These are phyloP conservation scores for Gryllus bimaculatus DNA, from an alignment of 1,140 invertebrate species.

Conservation along the genomic window DNA sequence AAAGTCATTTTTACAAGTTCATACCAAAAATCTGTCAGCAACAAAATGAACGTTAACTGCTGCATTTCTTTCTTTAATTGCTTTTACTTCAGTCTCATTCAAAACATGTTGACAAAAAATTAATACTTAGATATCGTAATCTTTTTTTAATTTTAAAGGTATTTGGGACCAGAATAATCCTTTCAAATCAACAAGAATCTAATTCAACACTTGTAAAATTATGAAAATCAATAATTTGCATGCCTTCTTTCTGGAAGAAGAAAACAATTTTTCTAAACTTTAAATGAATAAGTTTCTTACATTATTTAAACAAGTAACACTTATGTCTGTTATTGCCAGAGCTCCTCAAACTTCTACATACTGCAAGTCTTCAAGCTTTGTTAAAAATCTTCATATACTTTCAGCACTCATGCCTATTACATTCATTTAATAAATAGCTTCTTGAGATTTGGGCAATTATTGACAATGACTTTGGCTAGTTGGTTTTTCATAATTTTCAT, in stretches of 20 bases:
- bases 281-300: background rate
- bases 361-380: background rate
- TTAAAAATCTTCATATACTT: background rate
- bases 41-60: background rate
- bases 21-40: background rate
- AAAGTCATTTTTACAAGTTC: background rate
- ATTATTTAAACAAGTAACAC: background rate
- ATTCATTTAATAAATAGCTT: background rate
- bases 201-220: background rate
- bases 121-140: background rate
- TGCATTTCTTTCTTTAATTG: background rate
- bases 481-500: background rate
- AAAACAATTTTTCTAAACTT: background rate
- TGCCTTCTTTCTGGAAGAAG: background rate
- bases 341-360: background rate
- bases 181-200: background rate
- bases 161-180: background rate
- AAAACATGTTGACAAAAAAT: background rate
- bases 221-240: background rate
- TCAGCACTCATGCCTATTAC: background rate
- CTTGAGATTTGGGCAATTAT: background rate
- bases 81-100: background rate
- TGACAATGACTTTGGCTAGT: background rate
- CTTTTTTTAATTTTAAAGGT: background rate
- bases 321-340: background rate